A percentile compares a stretch with the other conserved stretches of the same genome.
Conservation (phyloP, 2,797 vertebrate genomes). For the Ctenopoma multispine region DNA sequence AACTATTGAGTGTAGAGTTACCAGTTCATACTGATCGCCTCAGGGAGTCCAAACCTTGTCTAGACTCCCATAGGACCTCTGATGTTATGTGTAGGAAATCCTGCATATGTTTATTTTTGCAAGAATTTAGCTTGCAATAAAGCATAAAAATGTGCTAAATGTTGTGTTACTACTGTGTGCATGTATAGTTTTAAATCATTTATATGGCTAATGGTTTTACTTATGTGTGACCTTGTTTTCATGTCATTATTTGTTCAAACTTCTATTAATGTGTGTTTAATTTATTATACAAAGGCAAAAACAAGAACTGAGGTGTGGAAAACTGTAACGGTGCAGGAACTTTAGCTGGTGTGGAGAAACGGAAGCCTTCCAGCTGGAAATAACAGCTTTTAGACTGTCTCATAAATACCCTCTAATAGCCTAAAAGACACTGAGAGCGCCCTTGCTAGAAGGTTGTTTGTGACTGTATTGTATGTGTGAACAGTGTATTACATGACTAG, state of each 20-base stretch:
- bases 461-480: slow-evolving; percentile 15
- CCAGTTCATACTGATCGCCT: slow-evolving; percentile 62
- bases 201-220: slow-evolving; percentile 10
- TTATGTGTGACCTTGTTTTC: slow-evolving; percentile 32
- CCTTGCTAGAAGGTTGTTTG: slow-evolving; percentile 27
- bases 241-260: slow-evolving; percentile 51
- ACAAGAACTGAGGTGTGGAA: slow-evolving; percentile 62
- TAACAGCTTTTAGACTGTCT: slow-evolving; percentile 17
- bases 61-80: slow-evolving; percentile 46
- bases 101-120: slow-evolving; percentile 55
- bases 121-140: not conserved
- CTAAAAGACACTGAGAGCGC: slow-evolving; percentile 28
- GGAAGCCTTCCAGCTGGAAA: slow-evolving; percentile 67
- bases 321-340: slow-evolving; percentile 72
- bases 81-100: slow-evolving; percentile 49
- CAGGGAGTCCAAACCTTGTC: slow-evolving; percentile 52
- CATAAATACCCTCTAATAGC: slow-evolving; percentile 30
- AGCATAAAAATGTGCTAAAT: not conserved
- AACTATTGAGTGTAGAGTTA: slow-evolving; percentile 80
- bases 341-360: slow-evolving; percentile 66
- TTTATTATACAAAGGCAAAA: slow-evolving; percentile 56
- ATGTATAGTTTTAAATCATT: not conserved
- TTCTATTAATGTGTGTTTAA: slow-evolving; percentile 64
- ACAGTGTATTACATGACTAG: slow-evolving; percentile 40
- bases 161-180: not conserved